Conservation (phyloP, 2,797 vertebrate species). For the Peromyscus attwateri region DNA sequence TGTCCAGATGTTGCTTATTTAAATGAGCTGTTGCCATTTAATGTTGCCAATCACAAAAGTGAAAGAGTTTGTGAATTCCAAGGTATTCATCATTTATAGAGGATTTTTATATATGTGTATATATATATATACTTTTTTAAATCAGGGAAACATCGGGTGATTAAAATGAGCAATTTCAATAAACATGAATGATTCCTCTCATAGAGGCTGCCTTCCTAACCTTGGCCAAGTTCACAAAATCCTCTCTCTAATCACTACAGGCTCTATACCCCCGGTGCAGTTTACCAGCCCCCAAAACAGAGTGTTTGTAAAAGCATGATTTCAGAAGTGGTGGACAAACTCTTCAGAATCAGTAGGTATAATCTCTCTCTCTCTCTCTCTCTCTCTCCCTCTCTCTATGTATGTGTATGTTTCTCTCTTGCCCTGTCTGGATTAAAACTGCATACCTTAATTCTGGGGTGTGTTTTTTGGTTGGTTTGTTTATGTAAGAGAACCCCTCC, state of each 20-base stretch:
- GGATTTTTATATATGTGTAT: background rate
- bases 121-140: background rate
- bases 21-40: slow-evolving; percentile 87
- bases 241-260: background rate
- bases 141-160: slow-evolving; percentile 67
- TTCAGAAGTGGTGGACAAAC: background rate
- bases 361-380: background rate
- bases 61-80: slow-evolving; percentile 84
- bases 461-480: background rate
- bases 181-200: slow-evolving; percentile 64
- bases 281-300: slow-evolving; percentile 35
- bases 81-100: slow-evolving; percentile 80
- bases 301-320: slow-evolving; percentile 15
- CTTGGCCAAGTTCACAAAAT: background rate
- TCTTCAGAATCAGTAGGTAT: background rate
- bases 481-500: background rate
- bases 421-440: background rate
- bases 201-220: slow-evolving; percentile 30
- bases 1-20: slow-evolving; percentile 90
- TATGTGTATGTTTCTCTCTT: background rate
- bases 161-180: slow-evolving; percentile 66
- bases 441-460: background rate
- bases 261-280: background rate
- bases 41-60: slow-evolving; percentile 85
- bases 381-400: background rate